A percentile compares a stretch with the other conserved stretches of the same genome.
These are phyloP conservation scores for Gobius niger DNA, from an alignment of 2,113 vertebrate species.

Conservation along the genomic window DNA sequence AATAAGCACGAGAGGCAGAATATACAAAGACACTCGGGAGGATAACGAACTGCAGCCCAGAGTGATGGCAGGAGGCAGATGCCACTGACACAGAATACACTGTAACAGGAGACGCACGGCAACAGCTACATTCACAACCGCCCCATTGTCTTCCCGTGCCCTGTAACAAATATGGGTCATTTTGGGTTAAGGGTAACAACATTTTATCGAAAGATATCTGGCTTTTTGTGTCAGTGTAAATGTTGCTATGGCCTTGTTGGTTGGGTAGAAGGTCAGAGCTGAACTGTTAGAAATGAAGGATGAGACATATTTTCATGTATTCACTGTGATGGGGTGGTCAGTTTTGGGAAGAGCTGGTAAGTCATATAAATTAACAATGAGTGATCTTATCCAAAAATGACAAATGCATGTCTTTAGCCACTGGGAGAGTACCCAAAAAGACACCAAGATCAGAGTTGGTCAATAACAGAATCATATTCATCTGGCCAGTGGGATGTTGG, in stretches of 20 bases:
- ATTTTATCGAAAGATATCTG: not conserved
- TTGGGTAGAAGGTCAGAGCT: not conserved
- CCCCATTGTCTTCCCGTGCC: slow-evolving; percentile 30
- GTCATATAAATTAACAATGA: too few relatives aligned
- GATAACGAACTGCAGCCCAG: slow-evolving; percentile 34
- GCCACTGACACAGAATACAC: slow-evolving; percentile 36
- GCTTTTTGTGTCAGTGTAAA: not conserved
- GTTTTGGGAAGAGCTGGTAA: too few relatives aligned
- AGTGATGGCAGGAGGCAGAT: slow-evolving; percentile 36
- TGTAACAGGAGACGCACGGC: slow-evolving; percentile 24
- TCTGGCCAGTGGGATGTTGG: too few relatives aligned
- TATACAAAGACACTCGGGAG: slow-evolving; percentile 50
- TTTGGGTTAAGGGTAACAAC: not conserved
- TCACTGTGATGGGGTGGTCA: not conserved
- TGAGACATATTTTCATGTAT: not conserved
- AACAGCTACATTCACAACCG: slow-evolving; percentile 40
- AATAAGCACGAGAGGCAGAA: slow-evolving; percentile 53
- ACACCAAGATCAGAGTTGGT: too few relatives aligned
- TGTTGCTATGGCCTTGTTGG: not conserved
- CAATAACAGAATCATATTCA: too few relatives aligned
- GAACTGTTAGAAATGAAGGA: not conserved
- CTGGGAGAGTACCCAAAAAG: not conserved
- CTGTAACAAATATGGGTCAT: slow-evolving; percentile 8
- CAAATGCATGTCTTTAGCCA: not conserved
- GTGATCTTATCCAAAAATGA: not conserved